Evolutionary conservation across 1,140 invertebrate genomes (phyloP), one percentile per base, ranked within the genome.

Genomic region (Mamestra configurata): DNA sequence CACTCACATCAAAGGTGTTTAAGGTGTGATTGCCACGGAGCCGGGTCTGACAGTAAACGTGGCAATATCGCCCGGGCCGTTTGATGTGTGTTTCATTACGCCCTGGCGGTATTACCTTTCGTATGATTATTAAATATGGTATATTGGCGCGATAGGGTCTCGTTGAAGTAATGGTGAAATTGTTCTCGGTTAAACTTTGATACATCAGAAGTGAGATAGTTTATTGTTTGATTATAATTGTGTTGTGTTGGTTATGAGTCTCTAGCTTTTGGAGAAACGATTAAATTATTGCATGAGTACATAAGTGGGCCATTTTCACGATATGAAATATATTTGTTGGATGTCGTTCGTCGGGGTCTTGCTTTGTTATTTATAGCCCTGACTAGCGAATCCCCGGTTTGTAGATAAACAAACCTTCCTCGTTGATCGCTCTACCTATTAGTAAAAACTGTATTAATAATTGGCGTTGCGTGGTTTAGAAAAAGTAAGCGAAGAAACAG

Each of bases 51-150:
- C 55, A 59, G 55, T 59, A 59, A 64, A 64, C n/a, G n/a, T 20
- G 35, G 59, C 59, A 64, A 64, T 64, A 64, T 37, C 2, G 43
- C 43, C 43, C 27, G 22, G 27, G n/a, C 15, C n/a, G n/a, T 66
- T 66, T 66, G 61, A 66, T 66, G 61, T 66, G 35, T 40, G 61
- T 66, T 66, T 66, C 61, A 66, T 66, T 40, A 40, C 55, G 11
- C 4, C 22, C 18, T n/a, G 7, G 59, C 18, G 35, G 18, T 66
- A 22, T 66, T 40, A 22, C 61, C 35, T 20, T n/a, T 40, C 18
- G 18, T 66, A 66, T 66, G 35, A 66, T 66, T 66, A 66, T 66
- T 66, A 66, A 66, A 66, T 66, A 66, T 66, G 35, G n/a, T 13
- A 40, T 40, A 40, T 20, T 66, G 35, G 35, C n/a, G 35, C 35